Conservation (phyloP, 2,797 vertebrate genomes). For the Xenentodon cancila region DNA sequence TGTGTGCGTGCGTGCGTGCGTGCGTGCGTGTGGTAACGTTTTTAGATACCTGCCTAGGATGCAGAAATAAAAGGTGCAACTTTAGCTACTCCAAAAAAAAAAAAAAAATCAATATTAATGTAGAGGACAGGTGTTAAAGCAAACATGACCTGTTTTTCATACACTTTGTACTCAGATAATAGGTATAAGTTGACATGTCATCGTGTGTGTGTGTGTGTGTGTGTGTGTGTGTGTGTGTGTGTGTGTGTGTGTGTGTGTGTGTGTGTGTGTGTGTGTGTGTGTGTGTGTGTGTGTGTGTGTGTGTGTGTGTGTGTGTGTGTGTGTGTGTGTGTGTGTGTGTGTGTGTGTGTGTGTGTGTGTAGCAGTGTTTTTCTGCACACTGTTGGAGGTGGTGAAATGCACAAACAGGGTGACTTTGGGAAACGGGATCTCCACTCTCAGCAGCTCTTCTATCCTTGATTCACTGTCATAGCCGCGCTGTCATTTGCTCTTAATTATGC, state of each 20-base stretch:
- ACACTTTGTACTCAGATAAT: background rate
- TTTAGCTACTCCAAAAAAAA: slow-evolving; percentile 7
- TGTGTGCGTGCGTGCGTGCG: no score
- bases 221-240: slow-evolving; percentile 20
- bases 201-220: slow-evolving; percentile 20
- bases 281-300: slow-evolving; percentile 26
- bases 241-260: slow-evolving; percentile 23
- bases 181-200: slow-evolving; percentile 12
- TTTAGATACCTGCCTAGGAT: slow-evolving; percentile 16
- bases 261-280: slow-evolving; percentile 17
- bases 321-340: slow-evolving; percentile 23
- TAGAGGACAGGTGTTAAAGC: slow-evolving; percentile 14
- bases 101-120: slow-evolving; percentile 53
- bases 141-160: slow-evolving; percentile 7
- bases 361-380: slow-evolving; percentile 19
- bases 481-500: slow-evolving; percentile 70
- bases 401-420: slow-evolving; percentile 51
- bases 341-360: slow-evolving; percentile 23
- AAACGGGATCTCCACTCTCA: slow-evolving; percentile 57
- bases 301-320: slow-evolving; percentile 19
- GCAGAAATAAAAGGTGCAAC: slow-evolving; percentile 35
- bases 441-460: slow-evolving; percentile 56
- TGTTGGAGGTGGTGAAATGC: slow-evolving; percentile 8
- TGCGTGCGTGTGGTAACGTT: no score
- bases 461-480: slow-evolving; percentile 53